phyloP scores from a whole-genome alignment of 2,797 vertebrate species.

The Takifugu rubripes region DNA sequence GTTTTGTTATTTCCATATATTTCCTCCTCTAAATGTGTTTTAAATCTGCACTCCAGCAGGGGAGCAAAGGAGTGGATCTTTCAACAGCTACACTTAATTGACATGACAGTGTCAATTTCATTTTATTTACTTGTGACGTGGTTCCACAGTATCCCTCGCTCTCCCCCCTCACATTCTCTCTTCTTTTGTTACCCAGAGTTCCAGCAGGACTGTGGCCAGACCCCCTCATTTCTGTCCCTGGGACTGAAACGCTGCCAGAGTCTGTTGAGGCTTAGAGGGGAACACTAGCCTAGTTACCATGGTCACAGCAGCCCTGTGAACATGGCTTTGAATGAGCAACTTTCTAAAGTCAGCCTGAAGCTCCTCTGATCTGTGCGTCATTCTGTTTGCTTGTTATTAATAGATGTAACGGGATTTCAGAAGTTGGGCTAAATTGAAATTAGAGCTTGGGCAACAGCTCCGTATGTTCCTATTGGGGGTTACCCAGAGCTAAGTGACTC shows the following conservation, averaged over 20 bases:
- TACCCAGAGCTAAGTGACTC: constrained; percentile 1
- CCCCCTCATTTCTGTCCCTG: constrained; percentile 22
- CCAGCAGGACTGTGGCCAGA: constrained; percentile 35
- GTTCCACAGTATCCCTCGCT: constrained; percentile 15
- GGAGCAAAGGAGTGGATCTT: neutral
- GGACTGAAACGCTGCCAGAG: constrained; percentile 32
- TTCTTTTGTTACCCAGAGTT: constrained; percentile 37
- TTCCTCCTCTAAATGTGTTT: neutral
- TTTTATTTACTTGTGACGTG: too few relatives aligned
- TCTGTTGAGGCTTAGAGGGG: constrained; percentile 24
- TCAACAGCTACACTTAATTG: neutral
- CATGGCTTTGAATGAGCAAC: constrained; percentile 23
- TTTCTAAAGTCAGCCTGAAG: constrained; percentile 27
- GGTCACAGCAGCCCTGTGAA: constrained; percentile 42
- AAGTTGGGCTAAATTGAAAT: constrained; percentile 4
- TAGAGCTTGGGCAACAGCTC: neutral
- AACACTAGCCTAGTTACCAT: constrained; percentile 44
- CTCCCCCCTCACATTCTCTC: constrained; percentile 42
- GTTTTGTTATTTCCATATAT: neutral
- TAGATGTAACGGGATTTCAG: constrained; percentile 21
- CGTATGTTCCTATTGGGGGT: neutral
- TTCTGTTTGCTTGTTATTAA: constrained; percentile 32
- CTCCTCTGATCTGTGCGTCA: constrained; percentile 21
- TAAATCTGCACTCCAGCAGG: neutral
- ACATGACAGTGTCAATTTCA: too few relatives aligned